Base-by-base conservation (phyloP, 1,140 invertebrate genomes). In the Drosophila punjabiensis region DNA sequence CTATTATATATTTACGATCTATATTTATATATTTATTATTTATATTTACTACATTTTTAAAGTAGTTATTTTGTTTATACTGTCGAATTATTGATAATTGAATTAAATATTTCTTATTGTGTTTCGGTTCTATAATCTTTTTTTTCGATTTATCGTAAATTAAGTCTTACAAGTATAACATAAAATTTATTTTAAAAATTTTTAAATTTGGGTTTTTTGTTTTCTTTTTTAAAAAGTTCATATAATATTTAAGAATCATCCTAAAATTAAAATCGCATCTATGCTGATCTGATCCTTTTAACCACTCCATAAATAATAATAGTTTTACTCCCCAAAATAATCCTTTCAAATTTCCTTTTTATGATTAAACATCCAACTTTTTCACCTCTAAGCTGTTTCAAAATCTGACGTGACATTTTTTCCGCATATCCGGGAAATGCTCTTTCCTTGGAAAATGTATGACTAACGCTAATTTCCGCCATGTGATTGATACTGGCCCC, bases 391-490 rank as follows among this genome's bases (percentile, higher is more conserved):
- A 62, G 16, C 16, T 9, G 14, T 64, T 62, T 33, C 24, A 28
- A 18, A 37, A 43, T 43, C 32, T 71, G 65, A 71, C 32, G 24
- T 24, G 65, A 37, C 68, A 69, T 69, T 69, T 71, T 69, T 71
- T 58, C 41, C 64, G 68, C 68, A 56, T 69, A 18, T 24, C 68
- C 55, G 50, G 48, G 39, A 32, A 68, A 70, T 20, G 16, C 20
- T 35, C 1, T 58, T 39, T n/a, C 20, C 55, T 20, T 20, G 30
- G 65, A 58, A 64, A 67, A 37, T 47, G 60, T 48, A 37, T 65
- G 81, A 85, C 74, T 86, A 87, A 87, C 71, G 83, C 80, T 87
- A 87, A 87, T 87, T 87, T 87, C 83, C 83, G 83, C 63, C 68
- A 66, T 52, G 64, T 87, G 83, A 71, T 71, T 71, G 68, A 71